Evolutionary conservation across 2,113 vertebrate genomes (phyloP).

Genomic region (Callaeas wilsoni): DNA sequence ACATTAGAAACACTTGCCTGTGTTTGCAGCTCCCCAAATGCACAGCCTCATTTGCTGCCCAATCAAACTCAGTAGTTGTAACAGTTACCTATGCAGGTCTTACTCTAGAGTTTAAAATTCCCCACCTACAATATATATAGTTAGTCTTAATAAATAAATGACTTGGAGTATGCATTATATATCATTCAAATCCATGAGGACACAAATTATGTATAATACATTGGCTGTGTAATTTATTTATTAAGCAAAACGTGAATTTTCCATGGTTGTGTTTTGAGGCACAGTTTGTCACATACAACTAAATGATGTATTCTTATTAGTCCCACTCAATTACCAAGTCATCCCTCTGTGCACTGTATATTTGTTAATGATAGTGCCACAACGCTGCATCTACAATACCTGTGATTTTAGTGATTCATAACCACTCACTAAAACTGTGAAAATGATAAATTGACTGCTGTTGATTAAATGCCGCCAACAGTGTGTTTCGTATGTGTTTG

Average conservation of each 20-base stretch:
- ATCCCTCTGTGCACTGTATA: conserved; percentile 77
- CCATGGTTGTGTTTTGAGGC: conserved; percentile 80
- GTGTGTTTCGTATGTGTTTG: conserved; percentile 71
- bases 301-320: conserved; percentile 88
- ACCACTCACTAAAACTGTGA: conserved; percentile 78
- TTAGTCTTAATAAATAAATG: conserved; percentile 96
- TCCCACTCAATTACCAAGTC: conserved; percentile 86
- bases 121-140: conserved; percentile 75
- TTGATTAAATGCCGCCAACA: conserved; percentile 81
- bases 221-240: conserved; percentile 95
- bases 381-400: conserved; percentile 75
- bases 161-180: conserved; percentile 91
- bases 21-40: conserved; percentile 35
- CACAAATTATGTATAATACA: conserved; percentile 94
- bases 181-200: conserved; percentile 90
- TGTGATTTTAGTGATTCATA: conserved; percentile 84
- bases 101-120: conserved; percentile 67
- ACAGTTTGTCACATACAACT: conserved; percentile 80
- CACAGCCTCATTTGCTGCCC: conserved; percentile 62
- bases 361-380: conserved; percentile 82
- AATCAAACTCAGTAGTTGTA: conserved; percentile 38
- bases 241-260: conserved; percentile 95
- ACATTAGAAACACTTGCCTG: background rate
- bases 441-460: conserved; percentile 81
- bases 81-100: conserved; percentile 51